Evolutionary conservation across 1,140 invertebrate species (phyloP).

Genomic region (Aphidius ervi): DNA sequence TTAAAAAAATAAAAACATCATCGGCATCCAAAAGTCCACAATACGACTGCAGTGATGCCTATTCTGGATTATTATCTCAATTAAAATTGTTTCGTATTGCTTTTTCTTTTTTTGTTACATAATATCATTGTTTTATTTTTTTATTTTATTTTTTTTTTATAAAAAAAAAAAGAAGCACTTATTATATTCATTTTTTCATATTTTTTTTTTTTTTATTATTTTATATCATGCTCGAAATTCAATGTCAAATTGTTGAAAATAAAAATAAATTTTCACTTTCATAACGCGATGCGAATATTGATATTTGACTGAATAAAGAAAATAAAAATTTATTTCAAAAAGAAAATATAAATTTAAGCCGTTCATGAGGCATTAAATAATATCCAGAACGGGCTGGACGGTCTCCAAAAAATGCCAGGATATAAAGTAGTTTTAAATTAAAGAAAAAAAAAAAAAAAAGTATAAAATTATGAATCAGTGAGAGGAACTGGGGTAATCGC

Average conservation of each 20-base stretch:
- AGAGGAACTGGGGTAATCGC: constrained; percentile 25
- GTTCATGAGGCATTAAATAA: constrained; percentile 26
- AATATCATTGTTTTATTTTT: neutral
- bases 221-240: neutral
- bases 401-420: constrained; percentile 42
- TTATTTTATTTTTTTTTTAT: constrained; percentile 12
- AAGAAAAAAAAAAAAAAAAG: constrained; percentile 15
- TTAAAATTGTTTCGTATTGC: constrained; percentile 27
- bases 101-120: constrained; percentile 29
- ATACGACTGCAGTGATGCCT: constrained; percentile 57
- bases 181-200: constrained; percentile 22
- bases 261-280: neutral
- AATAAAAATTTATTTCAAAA: no score
- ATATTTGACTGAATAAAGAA: neutral
- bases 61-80: constrained; percentile 48
- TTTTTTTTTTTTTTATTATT: constrained; percentile 10
- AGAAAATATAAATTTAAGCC: constrained; percentile 13
- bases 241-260: neutral
- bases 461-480: constrained; percentile 14
- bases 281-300: neutral
- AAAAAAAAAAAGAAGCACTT: no score
- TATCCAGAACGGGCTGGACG: constrained; percentile 55
- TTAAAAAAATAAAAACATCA: constrained; percentile 28
- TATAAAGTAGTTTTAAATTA: constrained; percentile 15
- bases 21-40: constrained; percentile 56